Percentiles rank a stretch among this genome's conserved stretches.
Evolutionary conservation across 2,797 vertebrate species (phyloP).

Genomic region (Triplophysa bombifrons): DNA sequence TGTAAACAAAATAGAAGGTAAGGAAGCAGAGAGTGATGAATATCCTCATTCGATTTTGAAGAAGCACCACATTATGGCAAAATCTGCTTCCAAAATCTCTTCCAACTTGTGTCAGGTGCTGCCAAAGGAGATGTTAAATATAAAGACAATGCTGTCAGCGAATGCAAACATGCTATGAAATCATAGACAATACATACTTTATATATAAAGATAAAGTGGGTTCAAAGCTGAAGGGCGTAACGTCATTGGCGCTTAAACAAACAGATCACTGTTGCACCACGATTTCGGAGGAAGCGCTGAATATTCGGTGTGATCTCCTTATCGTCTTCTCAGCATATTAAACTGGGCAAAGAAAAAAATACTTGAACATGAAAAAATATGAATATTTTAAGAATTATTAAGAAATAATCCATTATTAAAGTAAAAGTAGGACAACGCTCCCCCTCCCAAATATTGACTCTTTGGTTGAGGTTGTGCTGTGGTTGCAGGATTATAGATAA

Average conservation of each 20-base stretch:
- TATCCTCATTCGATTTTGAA: neutral
- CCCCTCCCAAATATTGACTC: neutral
- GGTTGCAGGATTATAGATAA: conserved; percentile 34
- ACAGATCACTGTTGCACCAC: no score
- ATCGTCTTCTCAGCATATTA: no score
- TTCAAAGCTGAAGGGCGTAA: neutral
- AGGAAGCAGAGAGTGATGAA: neutral
- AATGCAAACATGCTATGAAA: neutral
- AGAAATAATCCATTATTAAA: neutral
- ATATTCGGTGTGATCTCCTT: neutral
- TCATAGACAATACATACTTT: neutral
- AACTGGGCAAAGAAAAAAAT: neutral
- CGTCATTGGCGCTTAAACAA: neutral
- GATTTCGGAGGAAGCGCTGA: neutral
- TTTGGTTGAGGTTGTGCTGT: conserved; percentile 20
- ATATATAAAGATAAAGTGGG: neutral
- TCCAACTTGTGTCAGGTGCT: no score
- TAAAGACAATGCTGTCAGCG: no score
- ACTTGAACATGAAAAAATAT: neutral
- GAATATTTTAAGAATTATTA: no score
- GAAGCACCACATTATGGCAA: neutral
- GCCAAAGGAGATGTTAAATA: no score
- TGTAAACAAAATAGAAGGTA: neutral
- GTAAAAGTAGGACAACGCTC: neutral
- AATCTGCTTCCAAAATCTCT: neutral